These are phyloP conservation scores for Thereva nobilitata DNA, from an alignment of 2,888 invertebrate species.

Conservation along the genomic window DNA sequence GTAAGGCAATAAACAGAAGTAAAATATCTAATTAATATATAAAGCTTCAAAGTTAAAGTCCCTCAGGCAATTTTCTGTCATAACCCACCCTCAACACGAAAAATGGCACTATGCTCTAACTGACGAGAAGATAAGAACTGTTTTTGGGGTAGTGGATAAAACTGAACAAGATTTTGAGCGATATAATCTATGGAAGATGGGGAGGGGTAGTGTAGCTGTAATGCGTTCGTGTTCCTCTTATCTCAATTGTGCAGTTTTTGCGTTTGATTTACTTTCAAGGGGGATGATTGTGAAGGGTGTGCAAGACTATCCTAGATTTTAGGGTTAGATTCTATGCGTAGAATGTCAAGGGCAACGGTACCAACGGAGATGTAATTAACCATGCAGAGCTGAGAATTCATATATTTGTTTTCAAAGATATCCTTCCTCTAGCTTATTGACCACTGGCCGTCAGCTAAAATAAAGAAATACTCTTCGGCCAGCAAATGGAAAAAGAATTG, in stretches of 20 bases:
- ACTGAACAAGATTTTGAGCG: conserved; percentile 40
- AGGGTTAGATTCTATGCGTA: conserved; percentile 35
- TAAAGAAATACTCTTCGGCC: conserved; percentile 5
- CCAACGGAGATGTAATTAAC: conserved; percentile 36
- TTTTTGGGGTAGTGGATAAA: conserved; percentile 40
- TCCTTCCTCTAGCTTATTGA: conserved; percentile 13
- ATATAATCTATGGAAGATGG: conserved; percentile 27
- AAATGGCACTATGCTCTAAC: too few species aligned
- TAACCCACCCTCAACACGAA: conserved; percentile 12
- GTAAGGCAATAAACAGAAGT: too few species aligned
- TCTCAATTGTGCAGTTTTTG: conserved; percentile 42
- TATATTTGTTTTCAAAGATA: conserved; percentile 17
- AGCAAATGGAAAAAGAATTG: conserved; percentile 22
- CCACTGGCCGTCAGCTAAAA: conserved; percentile 7
- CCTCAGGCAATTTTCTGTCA: conserved; percentile 28
- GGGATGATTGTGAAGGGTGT: conserved; percentile 9
- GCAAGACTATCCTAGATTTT: conserved; percentile 10
- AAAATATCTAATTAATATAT: conserved; percentile 11
- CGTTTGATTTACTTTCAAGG: conserved; percentile 38
- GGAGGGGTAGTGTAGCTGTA: conserved; percentile 14
- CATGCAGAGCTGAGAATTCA: conserved; percentile 13
- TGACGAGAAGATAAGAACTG: conserved; percentile 30
- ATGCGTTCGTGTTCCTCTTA: conserved; percentile 36
- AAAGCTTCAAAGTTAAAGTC: conserved; percentile 20
- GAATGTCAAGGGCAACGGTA: conserved; percentile 32